These are phyloP conservation scores for Gonioctena quinquepunctata DNA, from an alignment of 1,140 invertebrate species.

Conservation along the genomic window DNA sequence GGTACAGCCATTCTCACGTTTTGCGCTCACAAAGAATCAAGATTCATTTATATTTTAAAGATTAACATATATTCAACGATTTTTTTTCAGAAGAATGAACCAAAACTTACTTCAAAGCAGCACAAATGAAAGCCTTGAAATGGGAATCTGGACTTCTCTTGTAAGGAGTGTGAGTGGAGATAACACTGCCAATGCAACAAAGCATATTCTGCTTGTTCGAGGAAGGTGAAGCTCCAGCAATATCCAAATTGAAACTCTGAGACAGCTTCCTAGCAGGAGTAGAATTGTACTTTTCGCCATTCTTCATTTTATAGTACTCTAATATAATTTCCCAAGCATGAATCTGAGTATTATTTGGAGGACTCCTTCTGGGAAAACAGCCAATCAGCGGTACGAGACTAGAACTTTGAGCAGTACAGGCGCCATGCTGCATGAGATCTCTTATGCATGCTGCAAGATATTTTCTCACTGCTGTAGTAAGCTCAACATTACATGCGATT, in stretches of 20 bases:
- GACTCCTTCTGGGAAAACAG: slow-evolving; percentile 77
- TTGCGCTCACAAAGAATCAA: too few relatives aligned
- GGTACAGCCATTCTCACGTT: too few relatives aligned
- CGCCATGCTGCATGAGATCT: slow-evolving; percentile 93
- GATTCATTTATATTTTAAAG: too few relatives aligned
- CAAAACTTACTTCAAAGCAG: slow-evolving; percentile 90
- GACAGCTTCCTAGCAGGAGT: slow-evolving; percentile 95
- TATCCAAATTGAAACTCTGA: slow-evolving; percentile 96
- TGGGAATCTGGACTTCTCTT: slow-evolving; percentile 95
- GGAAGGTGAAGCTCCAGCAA: slow-evolving; percentile 80
- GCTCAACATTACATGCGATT: slow-evolving; percentile 63
- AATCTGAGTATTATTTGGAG: slow-evolving; percentile 62
- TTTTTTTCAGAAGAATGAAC: too few relatives aligned
- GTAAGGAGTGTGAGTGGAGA: slow-evolving; percentile 86
- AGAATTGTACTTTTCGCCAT: slow-evolving; percentile 90
- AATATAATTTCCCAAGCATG: slow-evolving; percentile 92
- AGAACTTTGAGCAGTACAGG: slow-evolving; percentile 71
- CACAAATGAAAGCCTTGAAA: slow-evolving; percentile 97
- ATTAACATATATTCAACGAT: too few relatives aligned
- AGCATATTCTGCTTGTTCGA: slow-evolving; percentile 92
- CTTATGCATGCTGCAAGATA: slow-evolving; percentile 85
- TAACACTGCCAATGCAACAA: slow-evolving; percentile 89
- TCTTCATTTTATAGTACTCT: slow-evolving; percentile 88
- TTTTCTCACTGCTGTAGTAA: slow-evolving; percentile 89
- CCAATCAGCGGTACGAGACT: slow-evolving; percentile 89